phyloP scores from a whole-genome alignment of 2,797 vertebrate genomes.

The Coregonus sp. region DNA sequence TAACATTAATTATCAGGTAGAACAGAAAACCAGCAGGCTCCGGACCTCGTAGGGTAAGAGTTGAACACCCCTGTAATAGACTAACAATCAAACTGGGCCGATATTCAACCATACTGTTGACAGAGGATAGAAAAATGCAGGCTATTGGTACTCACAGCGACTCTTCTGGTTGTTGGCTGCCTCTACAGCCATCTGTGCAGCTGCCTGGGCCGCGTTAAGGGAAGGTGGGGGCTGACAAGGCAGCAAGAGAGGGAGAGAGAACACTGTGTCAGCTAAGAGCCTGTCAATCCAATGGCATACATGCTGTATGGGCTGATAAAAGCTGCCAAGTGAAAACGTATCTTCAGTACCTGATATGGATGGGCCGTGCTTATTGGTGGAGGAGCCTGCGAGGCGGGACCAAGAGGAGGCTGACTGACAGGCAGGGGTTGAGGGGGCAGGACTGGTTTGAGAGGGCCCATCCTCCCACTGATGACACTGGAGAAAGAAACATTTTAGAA shows the following conservation, averaged over 20 bases:
- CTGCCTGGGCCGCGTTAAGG: conserved; percentile 81
- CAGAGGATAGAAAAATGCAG: conserved; percentile 17
- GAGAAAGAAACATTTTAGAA: neutral
- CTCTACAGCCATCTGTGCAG: conserved; percentile 85
- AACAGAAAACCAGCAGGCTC: too few relatives aligned
- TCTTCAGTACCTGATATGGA: conserved; percentile 64
- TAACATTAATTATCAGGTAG: too few relatives aligned
- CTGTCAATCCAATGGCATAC: neutral
- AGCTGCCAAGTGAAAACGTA: neutral
- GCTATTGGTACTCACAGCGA: conserved; percentile 83
- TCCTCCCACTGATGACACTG: conserved; percentile 74
- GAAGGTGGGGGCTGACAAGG: conserved; percentile 56
- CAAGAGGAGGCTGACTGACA: conserved; percentile 62
- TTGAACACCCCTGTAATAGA: too few relatives aligned
- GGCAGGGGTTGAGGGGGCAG: conserved; percentile 74
- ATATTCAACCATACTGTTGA: conserved; percentile 22
- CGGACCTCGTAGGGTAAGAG: too few relatives aligned
- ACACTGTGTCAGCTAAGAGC: neutral
- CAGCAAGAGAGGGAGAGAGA: conserved; percentile 26
- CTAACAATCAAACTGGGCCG: conserved; percentile 5
- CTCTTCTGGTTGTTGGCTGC: conserved; percentile 86
- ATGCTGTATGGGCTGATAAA: neutral
- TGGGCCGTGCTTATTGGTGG: conserved; percentile 61
- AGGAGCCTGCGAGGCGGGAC: conserved; percentile 66
- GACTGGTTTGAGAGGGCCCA: conserved; percentile 80